Percentiles rank a stretch among this genome's conserved stretches.
Conservation (phyloP, 2,797 vertebrate species). For the Vipera ursinii region DNA sequence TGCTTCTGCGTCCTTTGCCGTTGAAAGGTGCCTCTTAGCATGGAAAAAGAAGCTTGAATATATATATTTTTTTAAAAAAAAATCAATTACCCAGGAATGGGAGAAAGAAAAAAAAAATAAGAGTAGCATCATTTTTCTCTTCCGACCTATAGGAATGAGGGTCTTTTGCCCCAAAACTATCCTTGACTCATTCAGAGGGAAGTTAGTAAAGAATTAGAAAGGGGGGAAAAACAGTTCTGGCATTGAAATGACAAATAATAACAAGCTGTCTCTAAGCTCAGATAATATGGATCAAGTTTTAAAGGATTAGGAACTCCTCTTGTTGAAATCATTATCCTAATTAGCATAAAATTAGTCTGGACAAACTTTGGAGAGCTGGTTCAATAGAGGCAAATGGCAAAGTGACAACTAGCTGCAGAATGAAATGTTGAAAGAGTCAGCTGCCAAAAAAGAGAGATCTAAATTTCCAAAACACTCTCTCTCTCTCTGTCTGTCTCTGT, state of each 20-base stretch:
- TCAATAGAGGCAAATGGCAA: conserved; percentile 39
- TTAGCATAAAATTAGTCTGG: conserved; percentile 46
- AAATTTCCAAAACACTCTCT: background rate
- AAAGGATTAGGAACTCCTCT: conserved; percentile 49
- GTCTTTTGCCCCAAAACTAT: background rate
- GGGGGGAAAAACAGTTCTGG: background rate
- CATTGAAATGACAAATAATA: conserved; percentile 47
- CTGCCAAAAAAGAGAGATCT: background rate
- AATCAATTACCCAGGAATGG: background rate
- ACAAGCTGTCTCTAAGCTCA: conserved; percentile 37
- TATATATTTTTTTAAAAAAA: no score
- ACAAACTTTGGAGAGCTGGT: conserved; percentile 22
- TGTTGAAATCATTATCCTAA: conserved; percentile 54
- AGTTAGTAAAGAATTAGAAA: background rate
- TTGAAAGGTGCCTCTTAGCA: background rate
- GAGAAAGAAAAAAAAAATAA: background rate
- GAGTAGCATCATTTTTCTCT: background rate
- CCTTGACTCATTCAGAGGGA: conserved; percentile 24
- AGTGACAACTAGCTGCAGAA: conserved; percentile 16
- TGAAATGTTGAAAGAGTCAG: background rate
- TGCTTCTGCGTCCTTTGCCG: conserved; percentile 13
- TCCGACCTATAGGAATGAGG: background rate
- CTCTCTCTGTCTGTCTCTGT: no score
- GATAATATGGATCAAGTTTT: conserved; percentile 43
- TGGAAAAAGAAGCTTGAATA: conserved; percentile 13